Conservation (phyloP, 1,140 invertebrate genomes). For the Nomia melanderi region DNA sequence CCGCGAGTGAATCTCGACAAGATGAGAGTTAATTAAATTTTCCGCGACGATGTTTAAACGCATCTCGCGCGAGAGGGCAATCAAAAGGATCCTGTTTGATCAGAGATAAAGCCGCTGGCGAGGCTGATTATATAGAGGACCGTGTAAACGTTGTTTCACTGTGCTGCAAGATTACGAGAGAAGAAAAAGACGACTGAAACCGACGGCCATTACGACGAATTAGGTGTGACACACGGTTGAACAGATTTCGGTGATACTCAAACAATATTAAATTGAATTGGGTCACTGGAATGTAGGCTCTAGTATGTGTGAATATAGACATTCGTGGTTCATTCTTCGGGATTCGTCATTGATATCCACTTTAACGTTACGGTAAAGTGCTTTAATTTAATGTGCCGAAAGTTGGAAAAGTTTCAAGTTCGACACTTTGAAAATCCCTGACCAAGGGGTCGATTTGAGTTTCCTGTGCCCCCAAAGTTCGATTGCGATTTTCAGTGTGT, state of each 20-base stretch:
- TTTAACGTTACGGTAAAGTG: no score
- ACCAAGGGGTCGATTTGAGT: no score
- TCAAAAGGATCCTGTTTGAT: slow-evolving; percentile 9
- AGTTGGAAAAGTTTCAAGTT: no score
- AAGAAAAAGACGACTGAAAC: not conserved
- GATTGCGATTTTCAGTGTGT: no score
- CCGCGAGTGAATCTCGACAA: slow-evolving; percentile 11
- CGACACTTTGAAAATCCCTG: no score
- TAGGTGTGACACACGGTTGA: not conserved
- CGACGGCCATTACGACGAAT: not conserved
- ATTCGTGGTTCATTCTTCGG: no score
- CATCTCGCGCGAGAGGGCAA: not conserved
- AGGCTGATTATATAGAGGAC: not conserved
- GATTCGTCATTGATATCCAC: no score
- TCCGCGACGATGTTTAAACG: slow-evolving; percentile 24
- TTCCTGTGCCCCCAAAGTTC: no score
- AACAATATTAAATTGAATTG: not conserved
- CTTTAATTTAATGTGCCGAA: no score
- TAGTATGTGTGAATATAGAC: no score
- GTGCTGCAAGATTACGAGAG: not conserved
- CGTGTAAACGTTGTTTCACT: not conserved
- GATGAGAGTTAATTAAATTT: slow-evolving; percentile 40
- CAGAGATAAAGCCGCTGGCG: not conserved
- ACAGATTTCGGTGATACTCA: not conserved
- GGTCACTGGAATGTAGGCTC: no score